A percentile compares a stretch with the other conserved stretches of the same genome.
Conservation (phyloP, 2,888 invertebrate genomes). For the Ectropis crepuscularia region DNA sequence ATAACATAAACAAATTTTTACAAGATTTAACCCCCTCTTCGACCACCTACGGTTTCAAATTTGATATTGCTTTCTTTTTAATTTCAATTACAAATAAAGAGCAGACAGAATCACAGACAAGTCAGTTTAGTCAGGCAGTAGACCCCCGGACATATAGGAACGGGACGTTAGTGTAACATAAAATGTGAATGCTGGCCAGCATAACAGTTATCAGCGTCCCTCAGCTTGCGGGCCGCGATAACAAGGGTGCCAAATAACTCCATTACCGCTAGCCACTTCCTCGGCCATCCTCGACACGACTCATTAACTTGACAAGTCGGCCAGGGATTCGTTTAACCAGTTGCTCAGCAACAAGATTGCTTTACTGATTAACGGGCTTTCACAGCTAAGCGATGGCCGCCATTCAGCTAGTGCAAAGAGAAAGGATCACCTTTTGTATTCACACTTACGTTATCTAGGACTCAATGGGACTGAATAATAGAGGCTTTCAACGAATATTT, state of each 20-base stretch:
- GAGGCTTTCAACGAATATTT: background rate
- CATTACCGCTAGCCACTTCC: slow-evolving; percentile 23
- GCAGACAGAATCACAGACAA: too few relatives aligned
- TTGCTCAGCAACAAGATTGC: slow-evolving; percentile 21
- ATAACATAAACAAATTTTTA: too few relatives aligned
- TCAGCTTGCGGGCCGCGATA: slow-evolving; percentile 35
- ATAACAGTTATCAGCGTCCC: slow-evolving; percentile 1
- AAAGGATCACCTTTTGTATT: too few relatives aligned
- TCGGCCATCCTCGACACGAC: slow-evolving; percentile 21
- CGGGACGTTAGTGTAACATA: too few relatives aligned
- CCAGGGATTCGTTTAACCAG: slow-evolving; percentile 18
- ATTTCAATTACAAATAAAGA: too few relatives aligned
- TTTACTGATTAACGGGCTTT: slow-evolving; percentile 16
- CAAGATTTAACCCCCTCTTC: too few relatives aligned
- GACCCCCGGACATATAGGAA: too few relatives aligned
- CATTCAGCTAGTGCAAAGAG: background rate
- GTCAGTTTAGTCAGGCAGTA: too few relatives aligned
- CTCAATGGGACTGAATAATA: background rate
- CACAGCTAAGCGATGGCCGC: slow-evolving; percentile 9
- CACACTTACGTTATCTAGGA: too few relatives aligned
- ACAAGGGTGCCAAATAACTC: slow-evolving; percentile 36
- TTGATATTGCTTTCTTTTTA: too few relatives aligned
- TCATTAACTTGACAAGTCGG: slow-evolving; percentile 30
- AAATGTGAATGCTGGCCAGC: too few relatives aligned
- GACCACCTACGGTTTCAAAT: too few relatives aligned